Evolutionary conservation across 1,140 invertebrate genomes (phyloP).

Genomic region (Bombus affinis): DNA sequence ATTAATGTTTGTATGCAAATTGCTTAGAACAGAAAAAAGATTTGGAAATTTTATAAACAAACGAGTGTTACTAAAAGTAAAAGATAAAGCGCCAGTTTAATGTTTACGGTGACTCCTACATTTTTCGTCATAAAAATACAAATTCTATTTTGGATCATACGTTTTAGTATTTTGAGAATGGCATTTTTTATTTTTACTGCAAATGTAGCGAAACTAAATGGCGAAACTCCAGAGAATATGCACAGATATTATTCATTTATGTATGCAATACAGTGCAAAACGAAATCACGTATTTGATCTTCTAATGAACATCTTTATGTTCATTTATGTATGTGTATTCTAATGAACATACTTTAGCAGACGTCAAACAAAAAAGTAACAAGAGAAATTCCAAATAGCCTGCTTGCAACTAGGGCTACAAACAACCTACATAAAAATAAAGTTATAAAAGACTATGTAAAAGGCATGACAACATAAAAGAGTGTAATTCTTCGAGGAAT

Average conservation of each 20-base stretch:
- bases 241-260: background rate
- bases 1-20: too few relatives aligned
- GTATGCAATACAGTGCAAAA: background rate
- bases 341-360: background rate
- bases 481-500: background rate
- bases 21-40: too few relatives aligned
- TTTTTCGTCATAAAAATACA: too few relatives aligned
- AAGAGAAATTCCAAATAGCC: background rate
- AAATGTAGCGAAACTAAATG: background rate
- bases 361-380: background rate
- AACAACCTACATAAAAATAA: conserved; percentile 5
- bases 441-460: background rate
- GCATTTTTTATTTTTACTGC: too few relatives aligned
- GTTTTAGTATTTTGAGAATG: too few relatives aligned
- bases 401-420: background rate
- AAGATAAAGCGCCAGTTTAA: too few relatives aligned
- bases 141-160: too few relatives aligned
- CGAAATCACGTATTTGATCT: background rate
- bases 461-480: background rate
- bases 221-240: background rate
- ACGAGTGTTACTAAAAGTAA: too few relatives aligned
- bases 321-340: too few relatives aligned
- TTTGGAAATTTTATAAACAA: too few relatives aligned
- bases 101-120: too few relatives aligned
- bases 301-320: background rate